Conservation (phyloP, 1,140 invertebrate species). For the Parasteatoda tepidariorum region DNA sequence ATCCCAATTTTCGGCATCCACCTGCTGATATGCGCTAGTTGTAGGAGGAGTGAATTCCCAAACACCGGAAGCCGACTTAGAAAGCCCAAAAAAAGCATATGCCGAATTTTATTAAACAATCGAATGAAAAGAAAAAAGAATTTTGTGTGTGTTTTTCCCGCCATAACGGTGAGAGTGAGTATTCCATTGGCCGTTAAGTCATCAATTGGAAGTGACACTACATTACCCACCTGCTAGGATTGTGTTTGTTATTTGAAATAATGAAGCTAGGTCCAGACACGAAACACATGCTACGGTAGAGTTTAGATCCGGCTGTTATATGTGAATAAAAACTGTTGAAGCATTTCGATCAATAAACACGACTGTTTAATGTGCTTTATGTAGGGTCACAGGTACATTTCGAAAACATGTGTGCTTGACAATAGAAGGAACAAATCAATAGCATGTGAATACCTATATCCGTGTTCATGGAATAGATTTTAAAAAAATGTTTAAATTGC, state of each 20-base stretch:
- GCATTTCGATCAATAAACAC: background rate
- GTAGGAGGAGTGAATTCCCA: background rate
- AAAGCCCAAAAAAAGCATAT: conserved; percentile 25
- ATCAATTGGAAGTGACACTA: background rate
- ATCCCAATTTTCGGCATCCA: conserved; percentile 15
- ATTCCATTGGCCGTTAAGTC: background rate
- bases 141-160: conserved; percentile 12
- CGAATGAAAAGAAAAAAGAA: background rate
- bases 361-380: background rate
- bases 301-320: conserved; percentile 23
- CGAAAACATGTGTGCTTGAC: background rate
- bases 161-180: background rate
- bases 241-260: conserved; percentile 21
- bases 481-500: no score
- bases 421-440: background rate
- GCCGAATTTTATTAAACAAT: conserved; percentile 9
- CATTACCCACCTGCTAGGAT: conserved; percentile 4
- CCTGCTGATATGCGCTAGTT: conserved; percentile 19
- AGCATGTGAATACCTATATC: background rate
- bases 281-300: conserved; percentile 19
- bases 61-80: background rate
- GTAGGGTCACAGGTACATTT: conserved; percentile 7
- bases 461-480: no score
- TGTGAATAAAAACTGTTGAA: background rate
- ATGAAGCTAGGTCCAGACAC: conserved; percentile 35